phyloP scores from a whole-genome alignment of 2,888 invertebrate species.

The Ectobius pallidus region DNA sequence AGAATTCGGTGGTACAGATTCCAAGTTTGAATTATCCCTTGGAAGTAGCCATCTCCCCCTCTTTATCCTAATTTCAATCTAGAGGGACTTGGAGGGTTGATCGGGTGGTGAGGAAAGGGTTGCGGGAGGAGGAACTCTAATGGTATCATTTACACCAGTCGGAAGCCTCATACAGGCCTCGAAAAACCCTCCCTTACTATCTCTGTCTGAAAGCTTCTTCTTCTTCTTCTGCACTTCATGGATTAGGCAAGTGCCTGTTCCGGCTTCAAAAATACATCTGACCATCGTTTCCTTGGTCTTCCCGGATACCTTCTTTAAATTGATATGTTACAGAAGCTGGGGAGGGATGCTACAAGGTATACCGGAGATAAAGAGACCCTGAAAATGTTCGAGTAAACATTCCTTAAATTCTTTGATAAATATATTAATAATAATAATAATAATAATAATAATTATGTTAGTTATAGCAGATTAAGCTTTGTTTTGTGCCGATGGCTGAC shows the following conservation, averaged over 20 bases:
- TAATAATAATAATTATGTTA: too few relatives aligned
- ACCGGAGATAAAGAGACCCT: background rate
- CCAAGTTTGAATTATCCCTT: conserved; percentile 26
- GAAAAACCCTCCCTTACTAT: background rate
- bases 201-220: background rate
- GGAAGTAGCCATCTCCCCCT: conserved; percentile 1
- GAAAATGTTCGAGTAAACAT: too few relatives aligned
- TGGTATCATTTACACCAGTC: conserved; percentile 39
- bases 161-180: conserved; percentile 19
- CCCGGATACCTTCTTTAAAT: too few relatives aligned
- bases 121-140: conserved; percentile 33
- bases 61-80: conserved; percentile 33
- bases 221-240: too few relatives aligned
- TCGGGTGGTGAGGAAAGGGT: background rate
- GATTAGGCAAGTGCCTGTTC: too few relatives aligned
- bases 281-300: too few relatives aligned
- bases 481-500: too few relatives aligned
- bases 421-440: too few relatives aligned
- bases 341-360: background rate
- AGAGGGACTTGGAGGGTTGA: background rate
- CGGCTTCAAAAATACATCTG: too few relatives aligned
- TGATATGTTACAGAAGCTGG: background rate
- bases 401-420: too few relatives aligned
- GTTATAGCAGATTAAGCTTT: too few relatives aligned
- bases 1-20: conserved; percentile 1